A percentile compares a stretch with the other conserved stretches of the same genome.
phyloP scores from a whole-genome alignment of 2,888 invertebrate species.

The Shargacucullia verbasci region DNA sequence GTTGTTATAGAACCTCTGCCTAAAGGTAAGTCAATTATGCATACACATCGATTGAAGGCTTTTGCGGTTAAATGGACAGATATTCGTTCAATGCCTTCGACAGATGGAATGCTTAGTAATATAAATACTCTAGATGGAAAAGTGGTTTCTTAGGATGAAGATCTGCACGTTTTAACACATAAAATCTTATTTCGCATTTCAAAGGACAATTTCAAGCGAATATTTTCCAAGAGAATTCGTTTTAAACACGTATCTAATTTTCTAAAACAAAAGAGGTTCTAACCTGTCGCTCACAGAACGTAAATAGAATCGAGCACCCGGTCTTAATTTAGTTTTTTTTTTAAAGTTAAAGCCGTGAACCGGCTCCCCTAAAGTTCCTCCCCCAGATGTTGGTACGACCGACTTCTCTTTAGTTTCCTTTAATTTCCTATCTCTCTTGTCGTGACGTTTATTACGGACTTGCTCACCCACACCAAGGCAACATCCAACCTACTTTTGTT shows the following conservation, averaged over 20 bases:
- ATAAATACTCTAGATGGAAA: too few species aligned
- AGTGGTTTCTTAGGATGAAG: not conserved
- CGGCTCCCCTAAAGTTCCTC: constrained; percentile 70
- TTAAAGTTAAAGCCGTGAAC: constrained; percentile 47
- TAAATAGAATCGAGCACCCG: constrained; percentile 79
- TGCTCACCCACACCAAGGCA: constrained; percentile 71
- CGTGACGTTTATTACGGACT: constrained; percentile 83
- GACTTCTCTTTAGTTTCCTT: constrained; percentile 86
- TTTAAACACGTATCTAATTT: constrained; percentile 49
- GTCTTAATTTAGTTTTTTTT: constrained; percentile 80
- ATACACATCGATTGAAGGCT: too few species aligned
- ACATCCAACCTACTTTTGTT: constrained; percentile 75
- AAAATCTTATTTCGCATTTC: constrained; percentile 15
- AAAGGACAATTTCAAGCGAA: constrained; percentile 12
- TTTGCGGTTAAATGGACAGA: too few species aligned
- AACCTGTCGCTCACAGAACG: constrained; percentile 80
- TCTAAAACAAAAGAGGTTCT: constrained; percentile 69
- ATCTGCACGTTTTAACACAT: constrained; percentile 1
- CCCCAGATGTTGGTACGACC: constrained; percentile 78
- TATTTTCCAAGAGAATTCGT: constrained; percentile 20
- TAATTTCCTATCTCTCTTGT: constrained; percentile 86
- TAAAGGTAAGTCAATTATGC: constrained; percentile 77
- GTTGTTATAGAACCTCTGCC: constrained; percentile 87
- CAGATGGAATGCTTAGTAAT: too few species aligned
- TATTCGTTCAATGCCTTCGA: too few species aligned